phyloP scores from a whole-genome alignment of 2,797 vertebrate species.

The Enteromius trimaculatus region DNA sequence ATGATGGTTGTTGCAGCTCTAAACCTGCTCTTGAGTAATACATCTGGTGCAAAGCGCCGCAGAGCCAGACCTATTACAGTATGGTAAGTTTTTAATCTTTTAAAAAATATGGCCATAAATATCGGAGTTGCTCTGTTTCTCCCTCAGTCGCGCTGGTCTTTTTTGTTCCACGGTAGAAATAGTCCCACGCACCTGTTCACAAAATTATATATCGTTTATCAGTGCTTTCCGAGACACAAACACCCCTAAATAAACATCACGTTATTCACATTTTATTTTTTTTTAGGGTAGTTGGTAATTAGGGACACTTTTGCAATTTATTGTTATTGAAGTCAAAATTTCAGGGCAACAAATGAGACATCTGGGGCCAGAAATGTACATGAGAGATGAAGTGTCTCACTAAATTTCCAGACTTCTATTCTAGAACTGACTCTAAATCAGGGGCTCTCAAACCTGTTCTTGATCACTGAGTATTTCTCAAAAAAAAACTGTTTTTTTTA shows the following conservation, averaged over 20 bases:
- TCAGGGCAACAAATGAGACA: not conserved
- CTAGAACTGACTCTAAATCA: not conserved
- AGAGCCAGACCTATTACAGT: slow-evolving; percentile 81
- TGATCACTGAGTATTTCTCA: not conserved
- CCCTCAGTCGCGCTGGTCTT: slow-evolving; percentile 52
- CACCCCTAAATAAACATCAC: slow-evolving; percentile 8
- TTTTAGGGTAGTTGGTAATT: not conserved
- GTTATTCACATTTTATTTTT: not conserved
- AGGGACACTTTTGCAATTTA: not conserved
- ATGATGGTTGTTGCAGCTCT: slow-evolving; percentile 80
- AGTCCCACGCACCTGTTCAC: slow-evolving; percentile 14
- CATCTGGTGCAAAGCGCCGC: slow-evolving; percentile 77
- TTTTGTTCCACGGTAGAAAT: slow-evolving; percentile 51
- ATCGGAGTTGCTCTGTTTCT: slow-evolving; percentile 62
- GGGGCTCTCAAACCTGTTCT: not conserved
- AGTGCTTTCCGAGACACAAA: not conserved
- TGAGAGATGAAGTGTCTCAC: not conserved
- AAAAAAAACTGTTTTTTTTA: not conserved
- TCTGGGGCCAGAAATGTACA: not conserved
- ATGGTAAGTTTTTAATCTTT: slow-evolving; percentile 80
- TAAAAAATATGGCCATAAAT: slow-evolving; percentile 78
- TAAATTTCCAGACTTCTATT: not conserved
- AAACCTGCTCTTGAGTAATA: slow-evolving; percentile 79
- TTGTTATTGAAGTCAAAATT: not conserved
- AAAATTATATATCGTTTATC: not conserved